A percentile compares a stretch with the other conserved stretches of the same genome.
These are phyloP conservation scores for Macropis europaea DNA, from an alignment of 2,888 invertebrate species.

Conservation along the genomic window DNA sequence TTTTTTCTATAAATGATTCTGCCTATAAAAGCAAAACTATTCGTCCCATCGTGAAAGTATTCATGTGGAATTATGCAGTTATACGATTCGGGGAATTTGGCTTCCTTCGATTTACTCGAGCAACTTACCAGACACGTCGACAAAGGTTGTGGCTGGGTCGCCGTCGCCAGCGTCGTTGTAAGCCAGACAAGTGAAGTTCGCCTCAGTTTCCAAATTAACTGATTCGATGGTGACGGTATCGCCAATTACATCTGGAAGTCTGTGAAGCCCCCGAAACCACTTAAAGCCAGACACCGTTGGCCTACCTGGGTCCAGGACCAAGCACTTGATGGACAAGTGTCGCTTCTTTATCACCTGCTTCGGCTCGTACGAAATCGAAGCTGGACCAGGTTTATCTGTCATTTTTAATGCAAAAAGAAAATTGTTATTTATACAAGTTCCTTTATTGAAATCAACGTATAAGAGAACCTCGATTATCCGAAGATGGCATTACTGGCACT, in stretches of 20 bases:
- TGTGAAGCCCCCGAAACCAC: constrained; percentile 90
- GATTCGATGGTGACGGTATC: constrained; percentile 90
- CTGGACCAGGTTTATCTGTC: constrained; percentile 92
- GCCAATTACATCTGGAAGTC: constrained; percentile 88
- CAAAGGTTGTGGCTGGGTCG: constrained; percentile 84
- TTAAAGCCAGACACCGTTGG: constrained; percentile 88
- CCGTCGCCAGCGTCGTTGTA: constrained; percentile 92
- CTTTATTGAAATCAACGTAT: too few species aligned
- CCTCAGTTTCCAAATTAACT: constrained; percentile 91
- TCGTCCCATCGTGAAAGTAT: too few species aligned
- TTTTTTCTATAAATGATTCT: too few species aligned
- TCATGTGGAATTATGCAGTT: too few species aligned
- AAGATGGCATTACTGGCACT: too few species aligned
- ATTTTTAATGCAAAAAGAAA: not conserved
- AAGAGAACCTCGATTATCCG: too few species aligned
- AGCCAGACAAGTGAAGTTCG: constrained; percentile 94
- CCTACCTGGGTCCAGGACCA: constrained; percentile 90
- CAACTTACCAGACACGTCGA: constrained; percentile 86
- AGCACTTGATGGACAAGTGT: constrained; percentile 90
- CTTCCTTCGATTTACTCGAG: constrained; percentile 11
- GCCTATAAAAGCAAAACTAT: too few species aligned
- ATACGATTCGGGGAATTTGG: too few species aligned
- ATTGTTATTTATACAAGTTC: not conserved
- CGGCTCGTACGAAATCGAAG: constrained; percentile 88
- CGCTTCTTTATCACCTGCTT: constrained; percentile 90